Base-by-base conservation (phyloP, 2,888 invertebrate genomes). In the Mythimna impura region DNA sequence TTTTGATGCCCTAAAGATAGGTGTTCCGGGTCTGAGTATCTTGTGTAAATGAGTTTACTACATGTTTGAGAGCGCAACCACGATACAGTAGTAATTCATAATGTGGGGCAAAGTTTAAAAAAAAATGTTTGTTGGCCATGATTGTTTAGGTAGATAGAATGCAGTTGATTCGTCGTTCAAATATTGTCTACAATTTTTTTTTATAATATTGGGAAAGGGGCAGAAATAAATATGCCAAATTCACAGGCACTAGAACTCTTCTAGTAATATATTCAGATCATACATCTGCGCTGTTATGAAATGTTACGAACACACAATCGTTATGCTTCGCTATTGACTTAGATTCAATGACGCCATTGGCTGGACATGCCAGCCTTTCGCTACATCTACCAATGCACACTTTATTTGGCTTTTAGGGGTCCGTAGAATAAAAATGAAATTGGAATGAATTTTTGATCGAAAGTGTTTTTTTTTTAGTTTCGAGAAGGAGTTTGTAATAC, bases 291-390 rank as follows among this genome's bases (percentile, higher is more conserved):
- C 78, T 89, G 91, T 91, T 93, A 92, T 93, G 93, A 93, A 92
- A 93, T 90, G 91, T 92, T 92, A 90, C 89, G 88, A 88, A 91
- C 90, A 91, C 86, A 88, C 91, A 88, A 87, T 88, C 89, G 91
- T 92, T 93, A 91, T 86, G 88, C 86, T 85, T 76, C 82, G 84
- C 90, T 93, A 93, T 93, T 92, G 93, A 91, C 93, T 93, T 89
- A 89, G 91, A 91, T 91, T 90, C 91, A 88, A 91, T 92, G 92
- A 90, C 91, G 91, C 91, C 92, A 90, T 90, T 84, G 76, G 83
- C 83, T 84, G 82, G 87, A 84, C 81, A 83, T 72, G 78, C 80
- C 69, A 70, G 64, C 66, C 68, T 79, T 57, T 67, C 70, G 67
- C 70, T 78, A 81, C 82, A 81, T 78, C 71, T 76, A 81, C 65